A percentile compares a stretch with the other conserved stretches of the same genome.
Conservation (phyloP, 2,113 vertebrate species). For the Nycticryphes semicollaris region DNA sequence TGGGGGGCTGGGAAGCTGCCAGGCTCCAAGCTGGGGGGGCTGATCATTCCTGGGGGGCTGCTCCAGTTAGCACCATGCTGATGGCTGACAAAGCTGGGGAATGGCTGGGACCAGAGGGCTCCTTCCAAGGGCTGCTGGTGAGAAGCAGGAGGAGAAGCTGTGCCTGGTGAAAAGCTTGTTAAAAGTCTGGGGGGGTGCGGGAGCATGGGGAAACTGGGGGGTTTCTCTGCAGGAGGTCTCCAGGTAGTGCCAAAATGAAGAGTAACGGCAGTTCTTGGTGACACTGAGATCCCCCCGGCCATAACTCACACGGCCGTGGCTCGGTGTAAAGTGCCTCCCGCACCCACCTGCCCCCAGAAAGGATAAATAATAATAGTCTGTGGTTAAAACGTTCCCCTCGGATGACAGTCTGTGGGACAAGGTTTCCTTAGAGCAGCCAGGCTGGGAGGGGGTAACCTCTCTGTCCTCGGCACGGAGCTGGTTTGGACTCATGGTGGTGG, state of each 20-base stretch:
- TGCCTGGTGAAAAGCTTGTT: neutral
- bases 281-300: neutral
- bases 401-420: slow-evolving; percentile 4
- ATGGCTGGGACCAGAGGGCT: neutral
- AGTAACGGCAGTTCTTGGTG: neutral
- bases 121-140: neutral
- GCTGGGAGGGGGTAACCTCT: neutral
- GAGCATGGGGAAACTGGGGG: rapidly evolving
- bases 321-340: neutral
- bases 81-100: too few species aligned
- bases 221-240: neutral
- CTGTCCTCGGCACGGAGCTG: rapidly evolving
- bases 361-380: slow-evolving; percentile 47
- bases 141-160: neutral
- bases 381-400: slow-evolving; percentile 32
- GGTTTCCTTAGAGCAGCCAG: slow-evolving; percentile 19
- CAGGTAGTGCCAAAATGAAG: neutral
- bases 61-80: rapidly evolving
- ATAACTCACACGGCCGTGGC: neutral
- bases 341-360: slow-evolving; percentile 12
- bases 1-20: neutral
- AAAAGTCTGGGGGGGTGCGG: neutral
- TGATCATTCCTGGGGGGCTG: neutral
- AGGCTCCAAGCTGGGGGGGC: neutral
- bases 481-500: neutral